Base-by-base conservation (phyloP, 2,113 vertebrate genomes). In the Misgurnus mizolepis region DNA sequence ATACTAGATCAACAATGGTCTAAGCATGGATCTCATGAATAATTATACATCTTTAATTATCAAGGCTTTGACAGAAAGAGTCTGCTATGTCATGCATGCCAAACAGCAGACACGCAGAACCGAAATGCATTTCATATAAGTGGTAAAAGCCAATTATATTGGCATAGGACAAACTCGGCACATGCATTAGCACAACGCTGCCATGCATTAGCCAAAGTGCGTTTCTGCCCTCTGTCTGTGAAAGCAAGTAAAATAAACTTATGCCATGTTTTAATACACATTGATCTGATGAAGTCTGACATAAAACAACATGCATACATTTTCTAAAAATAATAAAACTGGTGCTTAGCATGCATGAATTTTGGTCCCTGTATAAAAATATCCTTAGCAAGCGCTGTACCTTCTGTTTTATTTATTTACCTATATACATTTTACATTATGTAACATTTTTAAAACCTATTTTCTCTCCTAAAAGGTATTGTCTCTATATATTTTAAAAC, bases 191-290 rank as follows among this genome's bases (percentile, higher is more conserved):
- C 5, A 60, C 7, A 53, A 14, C 53, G 53, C 43, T 58, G 53
- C 8, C 5, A n/a, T 58, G 55, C 6, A 18, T 3, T 5, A 82
- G 45, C 55, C 18, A 60, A 43, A 71, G 85, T 58, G 78, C 60
- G 22, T 58, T 71, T 41, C 68, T 84, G 85, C 80, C 74, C 77
- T 84, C 85, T 86, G 60, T 74, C 80, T 76, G 82, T 62, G 62
- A 17, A 18, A 12, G 4, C 3, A 58, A 12, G 69, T 40, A 58
- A 9, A 12, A 18, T 22, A 17, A 69, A 47, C 49, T 12, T 12
- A 53, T 53, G 4, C 12, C 3, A 53, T 45, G 43, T 45, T 45
- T 45, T 45, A 53, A 53, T 12, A 53, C 11, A 53, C 12, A 12
- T 12, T 53, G 4, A 53, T 53, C 4, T 53, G 43, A 45, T 45